Conservation (phyloP, 2,888 invertebrate genomes). For the Atrina japonica region DNA sequence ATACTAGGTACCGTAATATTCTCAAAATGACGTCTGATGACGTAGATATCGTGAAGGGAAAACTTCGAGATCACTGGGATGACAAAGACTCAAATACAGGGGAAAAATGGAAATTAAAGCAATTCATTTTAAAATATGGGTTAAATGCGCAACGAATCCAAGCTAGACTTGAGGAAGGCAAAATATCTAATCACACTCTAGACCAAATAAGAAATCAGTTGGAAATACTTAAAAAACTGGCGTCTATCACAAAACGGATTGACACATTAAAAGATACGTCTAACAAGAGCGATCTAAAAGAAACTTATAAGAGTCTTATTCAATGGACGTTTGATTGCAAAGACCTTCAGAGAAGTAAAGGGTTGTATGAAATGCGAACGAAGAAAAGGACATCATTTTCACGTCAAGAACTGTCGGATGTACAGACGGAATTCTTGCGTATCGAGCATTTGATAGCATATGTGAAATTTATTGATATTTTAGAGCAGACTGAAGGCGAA, state of each 20-base stretch:
- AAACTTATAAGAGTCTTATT: background rate
- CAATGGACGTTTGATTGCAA: background rate
- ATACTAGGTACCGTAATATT: slow-evolving; percentile 15
- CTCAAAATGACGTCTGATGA: slow-evolving; percentile 4
- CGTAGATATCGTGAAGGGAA: slow-evolving; percentile 41
- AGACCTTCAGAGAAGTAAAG: background rate
- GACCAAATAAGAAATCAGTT: background rate
- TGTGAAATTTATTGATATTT: background rate
- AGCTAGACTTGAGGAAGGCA: no score
- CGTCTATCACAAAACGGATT: no score
- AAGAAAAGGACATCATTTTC: slow-evolving; percentile 1
- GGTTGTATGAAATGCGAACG: background rate
- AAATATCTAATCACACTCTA: background rate
- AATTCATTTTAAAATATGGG: no score
- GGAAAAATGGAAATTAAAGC: no score
- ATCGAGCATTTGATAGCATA: background rate
- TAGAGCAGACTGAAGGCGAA: background rate
- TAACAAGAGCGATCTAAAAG: background rate
- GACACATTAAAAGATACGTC: background rate
- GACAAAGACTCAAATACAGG: no score
- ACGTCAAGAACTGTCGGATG: slow-evolving; percentile 13
- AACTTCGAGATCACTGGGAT: background rate
- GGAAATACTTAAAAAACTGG: background rate
- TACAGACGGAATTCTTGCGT: slow-evolving; percentile 1
- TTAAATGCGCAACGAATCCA: no score